Base-by-base conservation (phyloP, 2,797 vertebrate species). In the Cheirogaleus major region DNA sequence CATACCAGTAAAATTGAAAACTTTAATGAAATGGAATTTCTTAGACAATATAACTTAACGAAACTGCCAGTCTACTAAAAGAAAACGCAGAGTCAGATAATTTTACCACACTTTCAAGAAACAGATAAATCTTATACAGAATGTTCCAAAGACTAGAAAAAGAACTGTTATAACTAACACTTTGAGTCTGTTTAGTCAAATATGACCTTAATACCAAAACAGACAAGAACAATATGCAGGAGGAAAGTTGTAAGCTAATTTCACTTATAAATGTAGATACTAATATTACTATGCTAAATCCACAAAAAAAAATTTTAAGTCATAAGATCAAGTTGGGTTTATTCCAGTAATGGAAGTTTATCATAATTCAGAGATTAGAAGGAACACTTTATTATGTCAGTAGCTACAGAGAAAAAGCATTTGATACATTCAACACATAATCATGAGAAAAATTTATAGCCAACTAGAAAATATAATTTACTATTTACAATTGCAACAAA, bases 91-190 rank as follows among this genome's bases (percentile, higher is more conserved):
- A 7, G 15, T 59, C 69, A 48, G 38, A 43, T 61, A 25, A 63
- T 92, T 75, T 95, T 88, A 81, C 22, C 59, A 30, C 82, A 82
- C 55, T 82, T 92, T 83, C n/a, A 83, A 95, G 81, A 84, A 78
- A 92, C 50, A 70, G 5, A n/a, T 75, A 89, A 35, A 78, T 83
- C 23, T 95, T 67, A 61, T 7, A 70, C 38, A 65, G 63, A 76
- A 65, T 72, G 38, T 89, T 93, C 22, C 11, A 80, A 38, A 85
- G 41, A 38, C 45, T 73, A 67, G 72, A 85, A 80, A 92, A 82
- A 88, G 22, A 82, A 11, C 59, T 57, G 27, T 63, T 61, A 9
- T 76, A n/a, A 57, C 55, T 91, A 70, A 52, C 79, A 25, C n/a
- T 80, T 8, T 35, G 18, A 70, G 63, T 81, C 50, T 59, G 38